A percentile compares a stretch with the other conserved stretches of the same genome.
Conservation (phyloP, 2,888 invertebrate genomes). For the Caenorhabditis virilis region DNA sequence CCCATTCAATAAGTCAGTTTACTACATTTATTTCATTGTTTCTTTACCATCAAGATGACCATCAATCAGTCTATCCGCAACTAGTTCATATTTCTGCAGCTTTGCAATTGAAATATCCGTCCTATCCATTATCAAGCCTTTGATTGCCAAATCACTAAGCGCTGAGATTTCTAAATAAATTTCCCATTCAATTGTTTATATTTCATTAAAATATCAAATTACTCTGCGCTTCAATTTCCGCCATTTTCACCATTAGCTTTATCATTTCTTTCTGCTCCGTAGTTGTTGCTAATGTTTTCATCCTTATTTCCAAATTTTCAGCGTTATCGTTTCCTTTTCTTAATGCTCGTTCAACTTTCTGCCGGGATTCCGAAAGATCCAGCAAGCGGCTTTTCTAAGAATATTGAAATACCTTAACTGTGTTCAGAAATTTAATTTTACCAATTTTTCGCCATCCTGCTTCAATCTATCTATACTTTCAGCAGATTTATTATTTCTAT, state of each 20-base stretch:
- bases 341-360: slow-evolving; percentile 61
- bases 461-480: slow-evolving; percentile 62
- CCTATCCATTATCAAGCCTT: slow-evolving; percentile 56
- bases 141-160: slow-evolving; percentile 61
- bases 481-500: slow-evolving; percentile 50
- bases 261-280: slow-evolving; percentile 88
- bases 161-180: slow-evolving; percentile 65
- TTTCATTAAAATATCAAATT: too few relatives aligned
- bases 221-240: slow-evolving; percentile 91
- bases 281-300: slow-evolving; percentile 68
- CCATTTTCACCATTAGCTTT: slow-evolving; percentile 85
- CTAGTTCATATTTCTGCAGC: slow-evolving; percentile 60
- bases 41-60: slow-evolving; percentile 52
- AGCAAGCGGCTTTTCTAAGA: slow-evolving; percentile 42
- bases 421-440: slow-evolving; percentile 4
- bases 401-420: slow-evolving; percentile 1
- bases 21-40: not conserved
- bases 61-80: slow-evolving; percentile 65
- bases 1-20: too few relatives aligned
- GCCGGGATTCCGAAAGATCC: slow-evolving; percentile 52
- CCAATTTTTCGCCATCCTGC: slow-evolving; percentile 49
- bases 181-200: too few relatives aligned
- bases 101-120: slow-evolving; percentile 64
- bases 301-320: slow-evolving; percentile 46
- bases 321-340: slow-evolving; percentile 50